Conservation (phyloP, 2,113 vertebrate species). For the Trogon melanurus region DNA sequence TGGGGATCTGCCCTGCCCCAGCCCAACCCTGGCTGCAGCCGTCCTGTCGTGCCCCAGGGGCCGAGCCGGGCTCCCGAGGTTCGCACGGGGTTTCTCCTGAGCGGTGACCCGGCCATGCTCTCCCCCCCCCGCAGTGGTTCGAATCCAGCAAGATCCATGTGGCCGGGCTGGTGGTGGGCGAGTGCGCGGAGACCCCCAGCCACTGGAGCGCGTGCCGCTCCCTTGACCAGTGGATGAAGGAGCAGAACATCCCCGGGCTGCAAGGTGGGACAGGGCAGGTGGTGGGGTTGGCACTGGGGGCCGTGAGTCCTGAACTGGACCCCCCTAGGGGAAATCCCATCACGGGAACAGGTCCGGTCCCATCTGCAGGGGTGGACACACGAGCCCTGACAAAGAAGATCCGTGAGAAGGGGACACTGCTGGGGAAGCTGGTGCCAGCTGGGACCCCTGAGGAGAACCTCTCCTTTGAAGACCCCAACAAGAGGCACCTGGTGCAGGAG, state of each 20-base stretch:
- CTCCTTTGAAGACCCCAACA: slow-evolving; percentile 85
- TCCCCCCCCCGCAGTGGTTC: slow-evolving; percentile 83
- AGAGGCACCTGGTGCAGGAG: slow-evolving; percentile 86
- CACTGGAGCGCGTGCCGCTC: slow-evolving; percentile 89
- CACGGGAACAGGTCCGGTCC: no score
- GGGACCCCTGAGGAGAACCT: slow-evolving; percentile 72
- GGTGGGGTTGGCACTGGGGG: rapidly evolving
- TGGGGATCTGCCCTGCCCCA: neutral
- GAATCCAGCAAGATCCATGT: slow-evolving; percentile 90
- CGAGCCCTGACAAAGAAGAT: slow-evolving; percentile 92
- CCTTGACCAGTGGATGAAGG: slow-evolving; percentile 90
- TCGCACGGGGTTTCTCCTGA: no score
- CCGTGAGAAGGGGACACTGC: slow-evolving; percentile 89
- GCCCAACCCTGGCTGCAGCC: neutral
- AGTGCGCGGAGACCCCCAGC: slow-evolving; percentile 86
- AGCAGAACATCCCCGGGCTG: slow-evolving; percentile 88
- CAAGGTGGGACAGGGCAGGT: slow-evolving; percentile 78
- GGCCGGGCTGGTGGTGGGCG: slow-evolving; percentile 89
- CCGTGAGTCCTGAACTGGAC: neutral
- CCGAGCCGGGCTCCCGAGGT: rapidly evolving
- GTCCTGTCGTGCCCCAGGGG: rapidly evolving
- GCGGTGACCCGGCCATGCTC: neutral
- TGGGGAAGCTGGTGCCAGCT: slow-evolving; percentile 89
- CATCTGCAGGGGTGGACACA: slow-evolving; percentile 86
- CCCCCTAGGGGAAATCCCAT: no score